These are phyloP conservation scores for Yponomeuta cagnagella DNA, from an alignment of 2,888 invertebrate species.

Conservation along the genomic window DNA sequence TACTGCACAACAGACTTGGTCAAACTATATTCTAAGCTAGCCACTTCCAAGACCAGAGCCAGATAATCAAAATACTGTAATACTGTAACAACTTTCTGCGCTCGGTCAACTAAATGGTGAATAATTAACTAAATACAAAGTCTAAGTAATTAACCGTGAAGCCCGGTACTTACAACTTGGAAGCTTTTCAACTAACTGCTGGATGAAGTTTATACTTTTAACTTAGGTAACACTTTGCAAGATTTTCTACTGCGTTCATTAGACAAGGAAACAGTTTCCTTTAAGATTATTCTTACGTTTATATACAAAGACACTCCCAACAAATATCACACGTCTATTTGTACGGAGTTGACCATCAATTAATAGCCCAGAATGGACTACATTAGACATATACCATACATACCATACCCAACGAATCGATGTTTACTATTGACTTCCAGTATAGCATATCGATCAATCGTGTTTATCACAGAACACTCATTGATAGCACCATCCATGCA, in stretches of 20 bases:
- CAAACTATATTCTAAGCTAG: too few relatives aligned
- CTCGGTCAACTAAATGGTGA: slow-evolving; percentile 49
- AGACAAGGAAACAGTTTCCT: not conserved
- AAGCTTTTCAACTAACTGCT: slow-evolving; percentile 27
- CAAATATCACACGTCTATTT: too few relatives aligned
- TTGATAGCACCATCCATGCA: not conserved
- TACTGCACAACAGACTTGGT: too few relatives aligned
- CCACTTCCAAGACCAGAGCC: not conserved
- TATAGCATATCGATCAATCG: not conserved
- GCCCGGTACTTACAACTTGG: slow-evolving; percentile 42
- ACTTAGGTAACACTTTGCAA: not conserved
- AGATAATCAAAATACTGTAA: not conserved
- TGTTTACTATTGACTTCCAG: too few relatives aligned
- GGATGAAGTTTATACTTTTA: not conserved
- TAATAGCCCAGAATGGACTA: too few relatives aligned
- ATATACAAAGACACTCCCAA: too few relatives aligned
- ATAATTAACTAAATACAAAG: slow-evolving; percentile 14
- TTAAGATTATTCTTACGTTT: not conserved
- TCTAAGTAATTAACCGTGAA: slow-evolving; percentile 59
- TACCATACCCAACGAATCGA: too few relatives aligned
- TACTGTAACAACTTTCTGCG: slow-evolving; percentile 31
- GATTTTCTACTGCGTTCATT: not conserved
- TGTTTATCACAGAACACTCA: not conserved
- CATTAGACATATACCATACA: too few relatives aligned
- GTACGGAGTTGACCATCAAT: too few relatives aligned